Evolutionary conservation across 2,888 invertebrate genomes (phyloP), one percentile per base, ranked within the genome.

Genomic region (Nycteola revayana): DNA sequence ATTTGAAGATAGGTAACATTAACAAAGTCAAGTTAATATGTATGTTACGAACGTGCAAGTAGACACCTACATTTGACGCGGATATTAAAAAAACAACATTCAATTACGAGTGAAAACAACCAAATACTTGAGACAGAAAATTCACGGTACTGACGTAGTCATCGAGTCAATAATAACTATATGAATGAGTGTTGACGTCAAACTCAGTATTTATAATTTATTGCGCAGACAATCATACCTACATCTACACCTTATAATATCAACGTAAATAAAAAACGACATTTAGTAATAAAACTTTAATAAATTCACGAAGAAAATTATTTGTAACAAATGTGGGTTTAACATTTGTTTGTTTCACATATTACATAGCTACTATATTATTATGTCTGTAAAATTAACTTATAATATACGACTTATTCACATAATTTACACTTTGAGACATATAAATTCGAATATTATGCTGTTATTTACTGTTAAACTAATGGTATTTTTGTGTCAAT

Each of bases 181-280:
- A 77, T 86, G 85, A 86, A 86, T 87, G 87, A 68, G 66, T 35
- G 60, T 68, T 78, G 78, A 84, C 83, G 85, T 83, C 76, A 76
- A 59, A 40, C 44, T 47, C 54, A 49, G 64, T 64, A 64, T 52
- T 49, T 43, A 41, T 43, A n/a, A 42, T 50, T 58, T 36, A 49
- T 45, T 43, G 42, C 60, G 56, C 51, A 46, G 49, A 53, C 20
- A 41, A 36, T 34, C 50, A 32, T 36, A 36, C 40, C 35, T 41
- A 47, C 35, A 24, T 22, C 35, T 18, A 40, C 32, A 40, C 26
- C 26, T 54, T 40, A 40, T 48, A 21, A 45, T 40, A 32, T 10
- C 14, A 30, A 33, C 28, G 31, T 34, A 36, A 59, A 42, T 51
- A 45, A 59, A 55, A 45, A 11, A 18, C 32, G 9, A 10, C 20